Base-by-base conservation (phyloP, 2,888 invertebrate genomes). In the Halictus quadricinctus region DNA sequence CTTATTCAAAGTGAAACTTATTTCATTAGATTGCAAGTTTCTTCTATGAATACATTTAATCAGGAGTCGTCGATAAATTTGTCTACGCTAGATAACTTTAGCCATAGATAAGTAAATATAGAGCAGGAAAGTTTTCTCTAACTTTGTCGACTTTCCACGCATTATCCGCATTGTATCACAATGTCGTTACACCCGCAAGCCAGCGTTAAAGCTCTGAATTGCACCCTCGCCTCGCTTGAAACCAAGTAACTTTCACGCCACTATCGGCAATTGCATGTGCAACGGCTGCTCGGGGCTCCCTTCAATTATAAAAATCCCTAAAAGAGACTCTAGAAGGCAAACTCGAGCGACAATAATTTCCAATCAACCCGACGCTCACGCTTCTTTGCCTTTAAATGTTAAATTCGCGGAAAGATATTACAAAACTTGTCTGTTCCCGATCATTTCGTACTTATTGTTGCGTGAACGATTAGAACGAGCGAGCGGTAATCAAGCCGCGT, bases 351-450 rank as follows among this genome's bases (percentile, higher is more conserved):
- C 29, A 29, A 29, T 64, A 64, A 64, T 64, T 29, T 29, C 64
- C 64, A 64, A 64, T 64, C 64, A 64, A 64, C 64, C 29, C 64
- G 64, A 18, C 64, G 64, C 64, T 64, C 29, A 64, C 29, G 64
- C 64, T 64, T 25, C 64, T 18, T 64, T 29, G 29, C 8, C 29
- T 64, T 64, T 18, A 15, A 18, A 64, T 64, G 64, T 64, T 64
- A 3, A 64, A 64, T 64, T 64, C 64, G 29, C 29, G 64, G 64
- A 64, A 64, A 64, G 64, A 64, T 18, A 29, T 64, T 64, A 29
- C 64, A 69, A 69, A 69, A 41, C 41, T 41, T 69, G 69, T 21
- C 21, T 21, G 21, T 41, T 3, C 41, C 21, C 41, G 69, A 69
- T 12, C 21, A 69, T 41, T 21, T 41, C 69, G 41, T 36, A 36